Base-by-base conservation (phyloP, 1,140 invertebrate genomes). In the Tribolium madens region DNA sequence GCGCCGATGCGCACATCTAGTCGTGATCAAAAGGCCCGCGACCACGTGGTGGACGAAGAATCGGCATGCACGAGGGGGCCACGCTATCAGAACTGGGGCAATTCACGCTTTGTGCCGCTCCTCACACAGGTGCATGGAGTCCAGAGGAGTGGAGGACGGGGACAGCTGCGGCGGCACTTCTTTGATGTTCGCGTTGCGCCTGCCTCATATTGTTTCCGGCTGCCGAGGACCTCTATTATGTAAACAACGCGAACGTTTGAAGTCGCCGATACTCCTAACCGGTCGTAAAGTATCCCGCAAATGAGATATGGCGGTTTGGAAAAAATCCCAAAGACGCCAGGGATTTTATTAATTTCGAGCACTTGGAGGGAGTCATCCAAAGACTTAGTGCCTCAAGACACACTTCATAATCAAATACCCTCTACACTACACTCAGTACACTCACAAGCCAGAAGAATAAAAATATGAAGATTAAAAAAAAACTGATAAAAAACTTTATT, bases 141-240 rank as follows among this genome's bases (percentile, higher is more conserved):
- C 42, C 13, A 14, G 42, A 12, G 60, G 36, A 71, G 68, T 2
- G 53, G 31, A 52, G 72, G 72, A 70, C 78, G 69, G 57, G 76
- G 77, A 75, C 79, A 78, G 79, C 77, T 76, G 79, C 73, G 76
- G 77, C 78, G 77, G 78, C 72, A 71, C 73, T 12, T 70, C 82
- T 84, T 84, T 84, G 83, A 84, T 75, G 81, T 82, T 74, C 76
- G 80, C 81, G 78, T 76, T 81, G 82, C 81, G 83, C 82, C 83
- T 81, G 82, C 82, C 83, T 84, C 84, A 81, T 84, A 85, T 85
- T 85, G 84, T 85, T 85, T 85, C 84, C 84, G 84, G 84, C 84
- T 85, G 84, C 84, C 83, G 84, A 81, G 84, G 84, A 85, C 84
- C 84, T 83, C 84, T 85, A 85, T 85, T 85, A 85, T 85, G 84